These are phyloP conservation scores for Cerastis leucographa DNA, from an alignment of 2,888 invertebrate genomes.

Conservation along the genomic window DNA sequence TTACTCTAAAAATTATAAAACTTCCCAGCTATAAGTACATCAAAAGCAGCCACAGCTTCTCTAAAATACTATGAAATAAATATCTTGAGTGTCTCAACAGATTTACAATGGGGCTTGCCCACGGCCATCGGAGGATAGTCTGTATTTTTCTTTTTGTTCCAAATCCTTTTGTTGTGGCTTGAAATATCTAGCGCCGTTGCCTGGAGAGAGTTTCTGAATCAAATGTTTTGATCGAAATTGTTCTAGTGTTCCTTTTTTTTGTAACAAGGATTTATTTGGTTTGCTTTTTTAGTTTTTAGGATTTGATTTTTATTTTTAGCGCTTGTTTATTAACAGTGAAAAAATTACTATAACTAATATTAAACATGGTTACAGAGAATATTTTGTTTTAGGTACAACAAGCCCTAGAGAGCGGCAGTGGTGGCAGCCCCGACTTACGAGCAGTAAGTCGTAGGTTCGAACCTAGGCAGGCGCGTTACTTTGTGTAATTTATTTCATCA, in stretches of 20 bases:
- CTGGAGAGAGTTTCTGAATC: conserved; percentile 47
- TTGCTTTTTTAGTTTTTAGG: neutral
- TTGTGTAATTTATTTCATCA: no score
- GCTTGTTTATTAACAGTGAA: neutral
- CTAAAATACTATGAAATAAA: conserved; percentile 56
- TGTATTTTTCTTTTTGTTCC: conserved; percentile 58
- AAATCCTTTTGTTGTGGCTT: conserved; percentile 64
- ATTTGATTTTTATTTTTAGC: neutral
- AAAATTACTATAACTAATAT: no score
- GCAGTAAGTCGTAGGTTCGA: no score
- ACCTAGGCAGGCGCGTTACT: no score
- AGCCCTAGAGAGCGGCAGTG: no score
- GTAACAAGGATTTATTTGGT: neutral
- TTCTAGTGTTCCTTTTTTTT: conserved; percentile 19
- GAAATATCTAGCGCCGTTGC: conserved; percentile 52
- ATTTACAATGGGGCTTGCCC: conserved; percentile 63
- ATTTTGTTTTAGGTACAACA: no score
- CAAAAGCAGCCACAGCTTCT: conserved; percentile 24
- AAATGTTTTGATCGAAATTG: conserved; percentile 60
- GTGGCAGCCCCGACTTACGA: no score
- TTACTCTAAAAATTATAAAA: conserved; percentile 3
- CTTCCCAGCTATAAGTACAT: conserved; percentile 15
- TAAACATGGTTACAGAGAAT: no score
- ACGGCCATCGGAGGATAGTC: conserved; percentile 46
- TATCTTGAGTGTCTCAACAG: conserved; percentile 54